Evolutionary conservation across 2,113 vertebrate genomes (phyloP).

Genomic region (Corynorhinus townsendii): DNA sequence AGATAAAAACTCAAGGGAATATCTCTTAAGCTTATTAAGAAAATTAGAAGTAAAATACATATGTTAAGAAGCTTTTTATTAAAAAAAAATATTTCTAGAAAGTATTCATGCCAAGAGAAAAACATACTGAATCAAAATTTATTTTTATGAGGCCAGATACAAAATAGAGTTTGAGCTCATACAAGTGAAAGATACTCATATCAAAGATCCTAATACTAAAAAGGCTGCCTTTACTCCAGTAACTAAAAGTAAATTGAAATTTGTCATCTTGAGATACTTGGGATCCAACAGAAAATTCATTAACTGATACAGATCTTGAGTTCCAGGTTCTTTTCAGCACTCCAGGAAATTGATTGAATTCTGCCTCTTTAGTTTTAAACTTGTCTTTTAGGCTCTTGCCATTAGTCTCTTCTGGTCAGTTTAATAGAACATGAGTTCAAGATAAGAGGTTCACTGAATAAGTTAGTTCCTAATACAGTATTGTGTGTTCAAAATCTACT

Average conservation of each 20-base stretch:
- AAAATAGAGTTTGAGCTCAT: not conserved
- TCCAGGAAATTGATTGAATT: not conserved
- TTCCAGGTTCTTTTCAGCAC: not conserved
- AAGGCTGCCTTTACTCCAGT: not conserved
- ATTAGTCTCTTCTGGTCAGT: conserved; percentile 11
- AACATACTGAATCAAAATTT: not conserved
- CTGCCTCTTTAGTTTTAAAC: conserved; percentile 1
- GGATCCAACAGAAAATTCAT: not conserved
- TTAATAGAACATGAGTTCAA: not conserved
- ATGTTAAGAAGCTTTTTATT: not conserved
- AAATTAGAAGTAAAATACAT: not conserved
- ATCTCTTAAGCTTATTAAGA: not conserved
- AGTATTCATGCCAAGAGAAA: not conserved
- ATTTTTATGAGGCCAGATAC: not conserved
- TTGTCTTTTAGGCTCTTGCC: conserved; percentile 2
- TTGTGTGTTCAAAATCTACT: not conserved
- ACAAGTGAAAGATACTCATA: not conserved
- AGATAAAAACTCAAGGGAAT: not conserved
- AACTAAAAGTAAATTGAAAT: not conserved
- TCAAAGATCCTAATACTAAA: not conserved
- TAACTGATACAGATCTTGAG: conserved; percentile 39
- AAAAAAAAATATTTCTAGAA: conserved; percentile 20
- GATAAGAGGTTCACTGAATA: not conserved
- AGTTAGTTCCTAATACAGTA: not conserved
- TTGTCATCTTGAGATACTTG: not conserved